Base-by-base conservation (phyloP, 2,797 vertebrate genomes). In the Onychomys torridus region DNA sequence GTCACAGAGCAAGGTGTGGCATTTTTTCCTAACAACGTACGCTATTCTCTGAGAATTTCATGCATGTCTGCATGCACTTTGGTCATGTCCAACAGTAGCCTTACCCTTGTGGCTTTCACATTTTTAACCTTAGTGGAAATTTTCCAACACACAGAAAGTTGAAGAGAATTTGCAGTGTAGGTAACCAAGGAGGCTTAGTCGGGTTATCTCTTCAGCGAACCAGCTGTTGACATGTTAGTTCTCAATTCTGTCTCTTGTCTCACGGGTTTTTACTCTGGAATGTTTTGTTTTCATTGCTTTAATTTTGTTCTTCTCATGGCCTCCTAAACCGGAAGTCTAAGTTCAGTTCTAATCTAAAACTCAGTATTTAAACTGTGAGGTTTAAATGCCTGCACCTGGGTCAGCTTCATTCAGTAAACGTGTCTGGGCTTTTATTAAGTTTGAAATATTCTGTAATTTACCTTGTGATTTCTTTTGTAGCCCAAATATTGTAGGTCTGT, bases 381-480 rank as follows among this genome's bases (percentile, higher is more conserved):
- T 73, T 93, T 92, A 85, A 92, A 88, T 37, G 85, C 32, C 78
- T 82, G 17, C 61, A 84, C 11, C 77, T 76, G 25, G 46, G 91
- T 93, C 29, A 89, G 27, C 34, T 73, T 16, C 67, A 61, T 78
- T 92, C 46, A 40, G 59, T 61, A 93, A 86, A 92, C 73, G 83
- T 89, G 43, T 61, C 37, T 71, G 32, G 43, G 34, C 81, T 96
- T 86, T 81, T 2, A 37, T 97, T 61, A 69, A 77, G 6, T 92
- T 86, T 65, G 34, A 96, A 91, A 93, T 91, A 85, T 65, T 89
- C 89, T 95, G 6, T 57, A 91, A 77, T 96, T 91, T 93, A 81
- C 40, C 14, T 76, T 67, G 73, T 95, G 29, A 79, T 71, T 85
- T 82, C 76, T 88, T 91, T n/a, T 82, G 89, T 86, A 91, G 16